Base-by-base conservation (phyloP, 92 coral and sea anemone species). In the Epizoanthus illoricatus region DNA sequence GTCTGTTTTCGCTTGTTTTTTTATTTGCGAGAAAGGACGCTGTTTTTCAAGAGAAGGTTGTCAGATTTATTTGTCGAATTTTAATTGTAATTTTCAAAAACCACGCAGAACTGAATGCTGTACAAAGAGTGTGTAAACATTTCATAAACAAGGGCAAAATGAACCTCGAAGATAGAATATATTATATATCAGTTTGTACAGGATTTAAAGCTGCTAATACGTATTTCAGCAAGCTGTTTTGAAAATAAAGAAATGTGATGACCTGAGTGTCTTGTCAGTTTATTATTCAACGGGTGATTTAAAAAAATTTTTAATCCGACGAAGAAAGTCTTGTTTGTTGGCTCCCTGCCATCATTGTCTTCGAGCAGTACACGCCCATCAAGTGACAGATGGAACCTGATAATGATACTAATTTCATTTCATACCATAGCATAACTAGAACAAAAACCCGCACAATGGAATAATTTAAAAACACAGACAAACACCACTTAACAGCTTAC, bases 391-490 rank as follows among this genome's bases (percentile, higher is more conserved):
- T 74, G 12, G 59, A 73, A 73, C 3, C 36, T 73, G 39, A 13
- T 33, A 13, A 55, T 49, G 65, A 21, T 28, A 9, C 33, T 74
- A 23, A 64, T 74, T 74, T 15, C 65, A 24, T 56, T 74, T 74
- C 45, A 74, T 65, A 74, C 11, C 42, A 16, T 45, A 55, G 23
- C 80, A 55, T n/a, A n/a, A n/a, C n/a, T n/a, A n/a, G n/a, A n/a
- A n/a, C n/a, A 74, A 74, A 74, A 65, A 57, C 33, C 80, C 49
- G 80, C 65, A 74, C 65, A 55, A 55, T 56, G 40, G 20, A 67
- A 7, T 9, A 67, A 36, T 67, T 67, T 36, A 12, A 67, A 74
- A 74, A 28, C 42, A 15, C 21, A 43, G 75, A 71, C 75, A 43
- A 71, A 28, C 45, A 56, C 61, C 40, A 20, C 76, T 49, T 72